phyloP scores from a whole-genome alignment of 2,797 vertebrate species.

The Crocidura indochinensis region DNA sequence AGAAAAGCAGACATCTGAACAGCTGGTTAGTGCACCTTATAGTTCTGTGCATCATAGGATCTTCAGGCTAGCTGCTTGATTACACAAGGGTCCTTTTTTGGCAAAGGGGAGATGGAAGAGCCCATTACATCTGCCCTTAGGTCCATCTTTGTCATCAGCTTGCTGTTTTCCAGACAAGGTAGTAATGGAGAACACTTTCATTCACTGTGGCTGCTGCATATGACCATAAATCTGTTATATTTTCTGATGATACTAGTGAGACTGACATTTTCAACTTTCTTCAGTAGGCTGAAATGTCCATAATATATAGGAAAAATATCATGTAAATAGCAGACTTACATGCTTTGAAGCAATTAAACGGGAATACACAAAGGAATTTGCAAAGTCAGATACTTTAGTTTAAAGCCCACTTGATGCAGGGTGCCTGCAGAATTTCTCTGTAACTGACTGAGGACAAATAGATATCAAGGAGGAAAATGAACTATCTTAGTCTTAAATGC shows the following conservation, averaged over 20 bases:
- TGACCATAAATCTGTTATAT: not conserved
- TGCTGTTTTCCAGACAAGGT: conserved; percentile 42
- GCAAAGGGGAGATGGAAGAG: not conserved
- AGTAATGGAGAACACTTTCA: not conserved
- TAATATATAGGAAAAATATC: conserved; percentile 5
- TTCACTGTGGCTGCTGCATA: not conserved
- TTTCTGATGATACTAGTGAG: conserved; percentile 18
- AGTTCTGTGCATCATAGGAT: not conserved
- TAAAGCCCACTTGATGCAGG: not conserved
- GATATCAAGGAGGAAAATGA: conserved; percentile 41
- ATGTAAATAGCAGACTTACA: not conserved
- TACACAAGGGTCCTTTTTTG: not conserved
- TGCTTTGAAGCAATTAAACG: conserved; percentile 20
- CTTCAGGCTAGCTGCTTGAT: not conserved
- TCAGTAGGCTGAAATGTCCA: not conserved
- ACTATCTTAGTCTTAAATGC: conserved; percentile 10
- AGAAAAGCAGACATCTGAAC: conserved; percentile 65
- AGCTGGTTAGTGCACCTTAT: conserved; percentile 39
- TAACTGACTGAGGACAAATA: conserved; percentile 15
- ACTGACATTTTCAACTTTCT: not conserved
- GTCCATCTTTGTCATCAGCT: not conserved
- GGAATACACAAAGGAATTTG: not conserved
- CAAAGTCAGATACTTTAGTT: not conserved
- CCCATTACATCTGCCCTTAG: conserved; percentile 32
- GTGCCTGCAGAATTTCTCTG: not conserved